Evolutionary conservation across 2,888 invertebrate species (phyloP).

Genomic region (Megamerina dolium): DNA sequence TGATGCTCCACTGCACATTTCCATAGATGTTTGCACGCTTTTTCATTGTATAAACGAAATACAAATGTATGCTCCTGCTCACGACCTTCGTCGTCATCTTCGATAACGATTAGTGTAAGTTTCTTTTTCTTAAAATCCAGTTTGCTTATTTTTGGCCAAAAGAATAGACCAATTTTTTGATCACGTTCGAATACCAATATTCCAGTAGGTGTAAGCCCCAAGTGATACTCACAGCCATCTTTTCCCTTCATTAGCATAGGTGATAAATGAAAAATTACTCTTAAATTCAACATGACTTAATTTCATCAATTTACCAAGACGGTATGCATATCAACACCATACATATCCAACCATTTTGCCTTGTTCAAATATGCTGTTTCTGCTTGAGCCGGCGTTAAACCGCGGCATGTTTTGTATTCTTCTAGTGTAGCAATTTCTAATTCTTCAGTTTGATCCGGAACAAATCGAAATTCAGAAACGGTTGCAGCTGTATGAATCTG

Average conservation of each 20-base stretch:
- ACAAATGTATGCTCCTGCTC: conserved; percentile 99
- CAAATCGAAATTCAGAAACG: conserved; percentile 96
- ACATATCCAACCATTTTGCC: conserved; percentile 97
- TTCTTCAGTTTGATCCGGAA: conserved; percentile 92
- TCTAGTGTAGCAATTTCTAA: conserved; percentile 92
- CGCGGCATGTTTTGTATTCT: conserved; percentile 79
- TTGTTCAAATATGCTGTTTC: conserved; percentile 93
- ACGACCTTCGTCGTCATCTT: conserved; percentile 94
- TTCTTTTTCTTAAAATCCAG: conserved; percentile 98
- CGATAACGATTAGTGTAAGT: conserved; percentile 92
- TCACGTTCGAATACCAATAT: conserved; percentile 95
- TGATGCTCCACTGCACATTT: conserved; percentile 99
- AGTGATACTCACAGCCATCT: conserved; percentile 91
- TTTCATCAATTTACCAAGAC: conserved; percentile 66
- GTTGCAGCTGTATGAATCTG: conserved; percentile 89
- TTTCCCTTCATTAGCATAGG: conserved; percentile 59
- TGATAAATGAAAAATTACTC: background rate
- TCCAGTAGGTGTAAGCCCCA: conserved; percentile 97
- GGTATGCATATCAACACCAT: conserved; percentile 98
- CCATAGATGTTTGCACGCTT: conserved; percentile 99
- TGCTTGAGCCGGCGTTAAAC: conserved; percentile 90
- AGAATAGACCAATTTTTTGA: conserved; percentile 96
- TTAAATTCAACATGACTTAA: background rate
- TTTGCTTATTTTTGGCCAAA: conserved; percentile 98
- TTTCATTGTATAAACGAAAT: conserved; percentile 90